Percentiles rank a stretch among this genome's conserved stretches.
Conservation (phyloP, 1,140 invertebrate genomes). For the Drosophila miranda region DNA sequence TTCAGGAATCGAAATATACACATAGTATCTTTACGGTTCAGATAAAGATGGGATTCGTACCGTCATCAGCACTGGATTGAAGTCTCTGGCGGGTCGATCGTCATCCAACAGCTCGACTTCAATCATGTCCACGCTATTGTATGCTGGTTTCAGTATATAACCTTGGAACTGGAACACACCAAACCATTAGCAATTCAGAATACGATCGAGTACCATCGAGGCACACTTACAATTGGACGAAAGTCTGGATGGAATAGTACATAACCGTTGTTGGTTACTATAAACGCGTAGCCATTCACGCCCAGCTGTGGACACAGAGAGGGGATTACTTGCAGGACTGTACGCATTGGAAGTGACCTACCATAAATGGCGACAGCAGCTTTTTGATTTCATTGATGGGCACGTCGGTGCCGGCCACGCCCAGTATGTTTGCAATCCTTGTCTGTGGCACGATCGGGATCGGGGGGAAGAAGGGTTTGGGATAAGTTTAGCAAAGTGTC, state of each 20-base stretch:
- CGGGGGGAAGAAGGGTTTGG: conserved; percentile 74
- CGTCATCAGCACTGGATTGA: conserved; percentile 87
- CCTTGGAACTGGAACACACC: conserved; percentile 87
- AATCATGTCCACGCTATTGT: conserved; percentile 96
- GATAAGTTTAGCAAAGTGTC: conserved; percentile 51
- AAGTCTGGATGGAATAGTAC: conserved; percentile 98
- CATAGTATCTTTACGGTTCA: not conserved
- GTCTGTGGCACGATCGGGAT: conserved; percentile 84
- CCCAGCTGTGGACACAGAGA: conserved; percentile 87
- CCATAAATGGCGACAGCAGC: conserved; percentile 93
- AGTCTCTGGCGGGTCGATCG: conserved; percentile 87
- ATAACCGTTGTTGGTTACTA: conserved; percentile 98
- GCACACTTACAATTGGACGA: conserved; percentile 87
- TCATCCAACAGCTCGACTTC: conserved; percentile 95
- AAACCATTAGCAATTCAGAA: conserved; percentile 7
- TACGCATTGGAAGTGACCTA: conserved; percentile 79
- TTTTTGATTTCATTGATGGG: conserved; percentile 94
- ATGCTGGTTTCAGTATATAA: conserved; percentile 93
- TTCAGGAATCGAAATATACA: not conserved
- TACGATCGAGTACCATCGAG: too few relatives aligned
- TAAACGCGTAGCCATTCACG: conserved; percentile 97
- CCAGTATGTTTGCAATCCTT: conserved; percentile 93
- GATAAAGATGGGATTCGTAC: conserved; percentile 82
- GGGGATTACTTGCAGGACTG: not conserved
- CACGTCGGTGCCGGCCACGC: conserved; percentile 96